Conservation (phyloP, 2,888 invertebrate genomes). For the Scaeva pyrastri region DNA sequence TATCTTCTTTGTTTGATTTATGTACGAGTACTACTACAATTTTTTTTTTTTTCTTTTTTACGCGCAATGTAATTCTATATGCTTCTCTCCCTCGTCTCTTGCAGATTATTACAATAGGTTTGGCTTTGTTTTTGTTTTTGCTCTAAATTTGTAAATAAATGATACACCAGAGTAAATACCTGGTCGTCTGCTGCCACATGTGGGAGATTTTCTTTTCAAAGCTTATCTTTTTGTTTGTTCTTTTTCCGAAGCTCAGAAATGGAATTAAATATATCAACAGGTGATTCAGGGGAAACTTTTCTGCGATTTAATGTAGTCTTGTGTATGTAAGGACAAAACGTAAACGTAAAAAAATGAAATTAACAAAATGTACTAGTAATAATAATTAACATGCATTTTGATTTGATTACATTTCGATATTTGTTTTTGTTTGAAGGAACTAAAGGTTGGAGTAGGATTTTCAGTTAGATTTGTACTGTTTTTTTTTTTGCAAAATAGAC, state of each 20-base stretch:
- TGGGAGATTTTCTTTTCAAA: neutral
- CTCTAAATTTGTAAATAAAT: neutral
- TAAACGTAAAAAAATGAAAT: too few species aligned
- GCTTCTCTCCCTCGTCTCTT: neutral
- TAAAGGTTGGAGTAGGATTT: too few species aligned
- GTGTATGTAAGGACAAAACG: too few species aligned
- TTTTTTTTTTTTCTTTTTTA: neutral
- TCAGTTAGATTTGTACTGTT: too few species aligned
- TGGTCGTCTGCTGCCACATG: neutral
- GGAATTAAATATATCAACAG: neutral
- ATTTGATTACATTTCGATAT: too few species aligned
- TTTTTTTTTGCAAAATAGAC: too few species aligned
- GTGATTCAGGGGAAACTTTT: neutral
- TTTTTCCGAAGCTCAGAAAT: neutral
- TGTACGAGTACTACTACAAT: neutral
- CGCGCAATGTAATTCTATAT: neutral
- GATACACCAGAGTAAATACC: neutral
- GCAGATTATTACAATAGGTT: neutral
- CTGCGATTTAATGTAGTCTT: too few species aligned
- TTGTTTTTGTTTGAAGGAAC: too few species aligned
- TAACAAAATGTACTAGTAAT: too few species aligned
- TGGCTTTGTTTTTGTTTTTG: neutral
- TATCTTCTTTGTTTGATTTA: constrained; percentile 22
- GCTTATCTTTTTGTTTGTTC: neutral
- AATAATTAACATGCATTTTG: too few species aligned